Conservation (phyloP, 2,888 invertebrate species). For the Tipula lateralis region DNA sequence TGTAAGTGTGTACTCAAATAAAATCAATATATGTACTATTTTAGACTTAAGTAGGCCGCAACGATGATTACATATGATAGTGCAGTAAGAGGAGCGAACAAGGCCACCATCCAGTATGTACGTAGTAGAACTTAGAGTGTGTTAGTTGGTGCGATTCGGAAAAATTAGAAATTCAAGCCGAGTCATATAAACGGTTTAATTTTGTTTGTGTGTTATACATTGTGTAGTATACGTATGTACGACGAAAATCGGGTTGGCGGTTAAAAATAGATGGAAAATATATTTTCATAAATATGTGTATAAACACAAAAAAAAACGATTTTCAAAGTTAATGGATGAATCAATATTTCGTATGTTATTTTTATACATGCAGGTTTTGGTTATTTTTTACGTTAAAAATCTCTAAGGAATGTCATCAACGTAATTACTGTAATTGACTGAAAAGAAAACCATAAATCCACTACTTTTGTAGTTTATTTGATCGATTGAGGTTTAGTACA, state of each 20-base stretch:
- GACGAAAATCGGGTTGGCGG: neutral
- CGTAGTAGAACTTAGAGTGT: neutral
- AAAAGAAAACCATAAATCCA: too few species aligned
- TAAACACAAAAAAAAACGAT: neutral
- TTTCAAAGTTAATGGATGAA: conserved; percentile 19
- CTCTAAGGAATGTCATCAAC: neutral
- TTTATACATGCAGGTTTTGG: neutral
- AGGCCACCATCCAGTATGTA: neutral
- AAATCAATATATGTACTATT: conserved; percentile 14
- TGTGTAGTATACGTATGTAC: neutral
- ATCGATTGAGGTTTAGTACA: too few species aligned
- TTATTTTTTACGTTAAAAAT: neutral
- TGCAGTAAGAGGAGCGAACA: neutral
- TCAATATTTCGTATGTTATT: neutral
- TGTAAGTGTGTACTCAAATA: neutral
- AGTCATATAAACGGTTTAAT: neutral
- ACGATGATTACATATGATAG: neutral
- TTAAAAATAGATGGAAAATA: neutral
- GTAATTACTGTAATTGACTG: neutral
- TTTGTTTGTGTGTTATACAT: neutral
- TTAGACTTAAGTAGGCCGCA: neutral
- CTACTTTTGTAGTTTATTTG: too few species aligned
- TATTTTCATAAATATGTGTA: neutral
- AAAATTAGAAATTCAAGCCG: neutral
- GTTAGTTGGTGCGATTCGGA: neutral